A percentile compares a stretch with the other conserved stretches of the same genome.
Conservation (phyloP, 2,113 vertebrate genomes). For the Tyrannus savana region DNA sequence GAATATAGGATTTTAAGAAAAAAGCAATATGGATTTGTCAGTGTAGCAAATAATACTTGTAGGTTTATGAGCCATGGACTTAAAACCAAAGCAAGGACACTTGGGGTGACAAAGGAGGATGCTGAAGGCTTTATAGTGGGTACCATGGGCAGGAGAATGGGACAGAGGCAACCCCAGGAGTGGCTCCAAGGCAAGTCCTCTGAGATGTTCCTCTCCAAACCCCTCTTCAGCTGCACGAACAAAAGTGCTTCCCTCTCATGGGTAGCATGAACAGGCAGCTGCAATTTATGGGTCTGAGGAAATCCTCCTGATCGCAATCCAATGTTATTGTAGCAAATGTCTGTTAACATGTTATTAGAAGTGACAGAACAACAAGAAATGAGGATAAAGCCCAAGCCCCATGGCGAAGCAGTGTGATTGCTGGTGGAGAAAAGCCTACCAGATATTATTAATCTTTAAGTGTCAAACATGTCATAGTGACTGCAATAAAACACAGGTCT, state of each 20-base stretch:
- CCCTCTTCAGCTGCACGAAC: neutral
- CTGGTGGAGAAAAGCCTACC: neutral
- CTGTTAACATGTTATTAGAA: neutral
- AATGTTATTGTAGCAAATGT: neutral
- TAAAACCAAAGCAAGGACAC: neutral
- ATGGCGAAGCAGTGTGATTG: fast-evolving
- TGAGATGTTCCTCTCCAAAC: neutral
- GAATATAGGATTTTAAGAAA: neutral
- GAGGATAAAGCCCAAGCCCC: neutral
- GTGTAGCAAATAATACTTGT: neutral
- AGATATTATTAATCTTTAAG: conserved; percentile 35
- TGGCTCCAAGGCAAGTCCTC: neutral
- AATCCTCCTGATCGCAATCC: fast-evolving
- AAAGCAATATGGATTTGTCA: neutral
- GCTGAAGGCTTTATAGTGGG: neutral
- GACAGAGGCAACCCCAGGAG: neutral
- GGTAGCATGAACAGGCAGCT: fast-evolving
- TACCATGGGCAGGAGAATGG: neutral
- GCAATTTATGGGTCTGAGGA: neutral
- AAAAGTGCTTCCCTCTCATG: neutral
- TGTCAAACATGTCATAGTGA: conserved; percentile 12
- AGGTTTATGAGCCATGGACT: neutral
- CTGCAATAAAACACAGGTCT: conserved; percentile 20
- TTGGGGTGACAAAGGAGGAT: neutral
- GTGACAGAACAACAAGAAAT: neutral